Conservation (phyloP, 2,113 vertebrate genomes). For the Callithrix jacchus region DNA sequence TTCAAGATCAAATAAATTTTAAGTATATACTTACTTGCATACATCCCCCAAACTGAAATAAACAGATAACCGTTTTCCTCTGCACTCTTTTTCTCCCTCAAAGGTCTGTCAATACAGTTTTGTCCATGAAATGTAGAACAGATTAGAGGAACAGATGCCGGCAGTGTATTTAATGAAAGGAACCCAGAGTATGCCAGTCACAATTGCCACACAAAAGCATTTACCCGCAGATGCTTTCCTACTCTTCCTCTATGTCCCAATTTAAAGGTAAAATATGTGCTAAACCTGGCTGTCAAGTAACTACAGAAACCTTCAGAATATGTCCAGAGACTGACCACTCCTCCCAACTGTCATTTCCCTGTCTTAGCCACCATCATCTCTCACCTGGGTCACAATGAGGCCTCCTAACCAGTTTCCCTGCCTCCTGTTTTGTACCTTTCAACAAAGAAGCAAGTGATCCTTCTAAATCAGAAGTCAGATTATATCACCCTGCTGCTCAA, state of each 20-base stretch:
- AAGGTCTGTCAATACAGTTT: neutral
- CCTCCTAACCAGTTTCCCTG: neutral
- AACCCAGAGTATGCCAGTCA: neutral
- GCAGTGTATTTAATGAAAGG: neutral
- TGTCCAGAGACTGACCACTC: neutral
- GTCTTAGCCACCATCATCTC: neutral
- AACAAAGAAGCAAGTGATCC: neutral
- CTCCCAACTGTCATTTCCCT: neutral
- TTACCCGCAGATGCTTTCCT: neutral
- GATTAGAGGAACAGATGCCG: neutral
- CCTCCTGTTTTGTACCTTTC: neutral
- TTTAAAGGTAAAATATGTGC: neutral
- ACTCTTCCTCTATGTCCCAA: neutral
- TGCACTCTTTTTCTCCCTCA: neutral
- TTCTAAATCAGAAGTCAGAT: neutral
- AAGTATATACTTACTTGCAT: neutral
- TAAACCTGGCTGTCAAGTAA: neutral
- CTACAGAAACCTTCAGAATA: neutral
- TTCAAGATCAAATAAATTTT: constrained; percentile 3
- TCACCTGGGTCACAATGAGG: neutral
- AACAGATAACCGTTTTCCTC: neutral
- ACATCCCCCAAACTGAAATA: neutral
- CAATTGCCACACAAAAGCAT: neutral
- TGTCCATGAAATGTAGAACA: neutral
- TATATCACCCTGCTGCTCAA: neutral